Evolutionary conservation across 2,113 vertebrate genomes (phyloP), one percentile per base, ranked within the genome.

Genomic region (Porphyrio hochstetteri): DNA sequence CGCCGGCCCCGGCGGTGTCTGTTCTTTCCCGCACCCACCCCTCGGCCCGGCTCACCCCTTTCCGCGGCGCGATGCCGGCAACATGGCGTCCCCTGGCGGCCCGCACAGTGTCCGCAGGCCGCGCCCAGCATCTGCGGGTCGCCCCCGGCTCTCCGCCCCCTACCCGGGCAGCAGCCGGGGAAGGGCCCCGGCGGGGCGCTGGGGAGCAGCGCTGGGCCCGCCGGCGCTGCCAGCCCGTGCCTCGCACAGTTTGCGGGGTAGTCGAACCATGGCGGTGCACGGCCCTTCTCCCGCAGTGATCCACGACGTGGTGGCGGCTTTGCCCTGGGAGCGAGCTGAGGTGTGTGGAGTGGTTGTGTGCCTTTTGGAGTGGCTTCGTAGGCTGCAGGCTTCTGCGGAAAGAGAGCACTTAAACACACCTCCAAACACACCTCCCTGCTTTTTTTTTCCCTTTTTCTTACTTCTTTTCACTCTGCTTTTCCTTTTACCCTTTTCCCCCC

Each of bases 121-220:
- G 3, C 6, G 0, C 4, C 14, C 20, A 4, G 36, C 55, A 16
- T 31, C 35, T 3, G 42, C 19, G 1, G 10, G 27, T 19, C 18
- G 3, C 35, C 50, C 25, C 50, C 12, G 33, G 25, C 12, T 5
- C 20, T 10, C 17, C 12, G 7, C 5, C 7, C 18, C 7, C 20
- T 11, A 33, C 15, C 18, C 15, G 7, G 20, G 31, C 24, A 4
- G 4, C 5, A 6, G 13, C 21, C 4, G 7, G 40, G 20, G 29
- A 13, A 3, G 35, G 74, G 7, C 11, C 3, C 25, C 10, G 3
- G 36, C 3, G 20, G 18, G 38, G 16, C 2, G 11, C 14, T 5
- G 48, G 21, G 38, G 16, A 63, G 50, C 29, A 9, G 4, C 11
- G 9, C 48, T 9, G 5, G 24, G 7, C 10, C 65, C 7, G 10